These are phyloP conservation scores for Cariama cristata DNA, from an alignment of 2,113 vertebrate genomes.

Conservation along the genomic window DNA sequence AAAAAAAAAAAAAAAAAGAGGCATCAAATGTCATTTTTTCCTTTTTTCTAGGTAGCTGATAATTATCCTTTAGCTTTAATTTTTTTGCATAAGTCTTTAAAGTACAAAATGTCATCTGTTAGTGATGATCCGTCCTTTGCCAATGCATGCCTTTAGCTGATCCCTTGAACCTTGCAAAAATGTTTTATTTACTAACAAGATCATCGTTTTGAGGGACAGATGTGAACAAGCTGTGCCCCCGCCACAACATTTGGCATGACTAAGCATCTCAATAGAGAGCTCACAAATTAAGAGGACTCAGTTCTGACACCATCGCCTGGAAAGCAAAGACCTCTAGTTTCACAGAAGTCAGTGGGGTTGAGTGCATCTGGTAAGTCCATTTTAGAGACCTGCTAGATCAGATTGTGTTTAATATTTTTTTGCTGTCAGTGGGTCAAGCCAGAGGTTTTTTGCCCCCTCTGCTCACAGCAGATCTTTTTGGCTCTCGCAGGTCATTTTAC, in stretches of 20 bases:
- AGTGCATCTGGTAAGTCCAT: background rate
- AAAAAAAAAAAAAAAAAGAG: background rate
- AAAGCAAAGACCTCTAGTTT: background rate
- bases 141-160: background rate
- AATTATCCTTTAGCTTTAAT: background rate
- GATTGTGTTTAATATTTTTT: background rate
- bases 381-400: background rate
- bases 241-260: background rate
- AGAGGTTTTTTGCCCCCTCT: background rate
- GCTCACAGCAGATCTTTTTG: background rate
- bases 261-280: background rate
- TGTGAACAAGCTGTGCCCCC: background rate
- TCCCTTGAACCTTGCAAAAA: background rate
- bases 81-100: background rate
- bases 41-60: background rate
- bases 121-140: background rate
- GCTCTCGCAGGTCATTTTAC: background rate
- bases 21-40: background rate
- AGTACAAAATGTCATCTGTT: background rate
- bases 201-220: background rate
- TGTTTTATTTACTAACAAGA: background rate
- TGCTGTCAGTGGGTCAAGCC: background rate
- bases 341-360: background rate
- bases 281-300: background rate
- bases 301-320: background rate